Evolutionary conservation across 2,113 vertebrate genomes (phyloP).

Genomic region (Lates calcarifer): DNA sequence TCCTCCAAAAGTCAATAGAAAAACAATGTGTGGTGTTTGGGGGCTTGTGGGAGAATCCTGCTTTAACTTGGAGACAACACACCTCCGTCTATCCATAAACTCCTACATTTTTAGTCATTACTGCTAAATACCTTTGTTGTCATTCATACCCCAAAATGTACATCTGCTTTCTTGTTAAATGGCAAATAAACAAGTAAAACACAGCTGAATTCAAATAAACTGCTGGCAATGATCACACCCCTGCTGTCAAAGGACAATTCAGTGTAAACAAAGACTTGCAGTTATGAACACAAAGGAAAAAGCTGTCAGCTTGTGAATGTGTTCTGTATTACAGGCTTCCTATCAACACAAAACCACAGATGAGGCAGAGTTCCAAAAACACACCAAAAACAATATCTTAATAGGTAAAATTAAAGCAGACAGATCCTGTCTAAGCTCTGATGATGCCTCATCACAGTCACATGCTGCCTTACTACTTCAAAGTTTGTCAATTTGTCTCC

Average conservation of each 20-base stretch:
- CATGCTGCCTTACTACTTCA: not conserved
- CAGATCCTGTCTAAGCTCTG: not conserved
- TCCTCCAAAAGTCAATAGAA: no score
- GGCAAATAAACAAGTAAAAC: not conserved
- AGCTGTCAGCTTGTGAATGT: not conserved
- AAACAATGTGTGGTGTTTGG: no score
- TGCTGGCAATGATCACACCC: not conserved
- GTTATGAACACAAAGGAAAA: not conserved
- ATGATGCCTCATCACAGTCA: not conserved
- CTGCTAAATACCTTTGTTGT: no score
- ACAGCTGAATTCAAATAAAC: not conserved
- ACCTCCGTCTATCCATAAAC: no score
- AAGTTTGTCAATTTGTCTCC: not conserved
- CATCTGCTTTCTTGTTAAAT: not conserved
- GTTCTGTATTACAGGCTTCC: conserved; percentile 2
- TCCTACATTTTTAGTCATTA: no score
- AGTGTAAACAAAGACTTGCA: not conserved
- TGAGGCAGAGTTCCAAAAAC: no score
- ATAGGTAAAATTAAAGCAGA: not conserved
- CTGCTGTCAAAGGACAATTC: not conserved
- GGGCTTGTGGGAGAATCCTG: no score
- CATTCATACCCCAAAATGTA: no score
- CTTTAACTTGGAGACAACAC: no score
- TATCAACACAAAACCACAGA: not conserved
- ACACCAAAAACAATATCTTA: not conserved